A percentile compares a stretch with the other conserved stretches of the same genome.
phyloP scores from a whole-genome alignment of 2,113 vertebrate genomes.

The Alectura lathami region DNA sequence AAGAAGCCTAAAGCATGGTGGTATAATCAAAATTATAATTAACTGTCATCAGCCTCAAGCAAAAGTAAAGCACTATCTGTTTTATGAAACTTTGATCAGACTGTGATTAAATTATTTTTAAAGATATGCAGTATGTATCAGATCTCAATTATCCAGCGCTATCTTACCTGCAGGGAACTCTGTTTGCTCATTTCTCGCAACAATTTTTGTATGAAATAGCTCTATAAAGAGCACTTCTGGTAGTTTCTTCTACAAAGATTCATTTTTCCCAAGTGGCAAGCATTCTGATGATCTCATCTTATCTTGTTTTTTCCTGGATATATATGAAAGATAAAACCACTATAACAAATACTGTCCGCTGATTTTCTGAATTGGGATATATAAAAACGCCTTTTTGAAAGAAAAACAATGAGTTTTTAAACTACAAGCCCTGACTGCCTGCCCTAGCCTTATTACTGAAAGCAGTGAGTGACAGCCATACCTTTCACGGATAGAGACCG shows the following conservation, averaged over 20 bases:
- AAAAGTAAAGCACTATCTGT: constrained; percentile 57
- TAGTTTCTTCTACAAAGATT: background rate
- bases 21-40: constrained; percentile 70
- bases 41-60: constrained; percentile 38
- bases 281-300: background rate
- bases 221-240: background rate
- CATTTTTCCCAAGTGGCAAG: background rate
- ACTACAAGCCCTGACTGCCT: background rate
- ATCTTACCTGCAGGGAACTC: constrained; percentile 4
- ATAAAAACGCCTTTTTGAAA: background rate
- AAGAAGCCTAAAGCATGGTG: constrained; percentile 28
- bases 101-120: constrained; percentile 45
- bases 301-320: background rate
- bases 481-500: accelerated
- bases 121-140: constrained; percentile 12
- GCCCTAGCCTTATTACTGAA: background rate
- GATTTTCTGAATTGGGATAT: background rate
- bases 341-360: background rate
- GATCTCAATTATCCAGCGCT: constrained; percentile 41
- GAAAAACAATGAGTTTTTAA: background rate
- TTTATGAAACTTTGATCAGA: constrained; percentile 60
- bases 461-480: background rate
- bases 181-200: background rate
- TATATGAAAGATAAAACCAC: background rate
- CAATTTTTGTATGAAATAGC: background rate